Evolutionary conservation across 2,888 invertebrate genomes (phyloP).

Genomic region (Cephus pulcher): DNA sequence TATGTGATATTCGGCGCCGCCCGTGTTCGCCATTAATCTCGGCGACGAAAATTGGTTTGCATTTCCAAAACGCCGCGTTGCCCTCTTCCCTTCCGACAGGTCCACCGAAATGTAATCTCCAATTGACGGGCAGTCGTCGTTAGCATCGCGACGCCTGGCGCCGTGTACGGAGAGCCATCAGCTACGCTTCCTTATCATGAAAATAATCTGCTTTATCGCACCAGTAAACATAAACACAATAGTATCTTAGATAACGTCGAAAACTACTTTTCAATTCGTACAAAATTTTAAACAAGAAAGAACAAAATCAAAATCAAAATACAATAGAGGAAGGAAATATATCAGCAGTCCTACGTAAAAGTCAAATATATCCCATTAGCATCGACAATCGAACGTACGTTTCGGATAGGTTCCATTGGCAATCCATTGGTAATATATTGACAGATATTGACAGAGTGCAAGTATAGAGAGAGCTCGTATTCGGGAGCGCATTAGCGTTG

Average conservation of each 20-base stretch:
- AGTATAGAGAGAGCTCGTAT: slow-evolving; percentile 13
- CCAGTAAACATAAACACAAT: no score
- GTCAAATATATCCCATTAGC: no score
- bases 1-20: slow-evolving; percentile 52
- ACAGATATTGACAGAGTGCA: slow-evolving; percentile 49
- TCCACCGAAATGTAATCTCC: background rate
- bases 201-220: no score
- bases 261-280: no score
- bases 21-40: slow-evolving; percentile 54
- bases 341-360: no score
- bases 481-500: slow-evolving; percentile 52
- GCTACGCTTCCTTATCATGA: no score
- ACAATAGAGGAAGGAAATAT: no score
- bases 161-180: background rate
- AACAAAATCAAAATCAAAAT: no score
- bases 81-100: background rate
- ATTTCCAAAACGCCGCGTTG: slow-evolving; percentile 45
- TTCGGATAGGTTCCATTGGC: no score
- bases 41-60: slow-evolving; percentile 54
- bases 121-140: background rate
- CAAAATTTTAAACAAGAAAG: no score
- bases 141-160: slow-evolving; percentile 7
- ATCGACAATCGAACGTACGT: no score
- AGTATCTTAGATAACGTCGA: no score
- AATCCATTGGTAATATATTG: slow-evolving; percentile 34